Base-by-base conservation (phyloP, 2,113 vertebrate species). In the Calidris pygmaea region DNA sequence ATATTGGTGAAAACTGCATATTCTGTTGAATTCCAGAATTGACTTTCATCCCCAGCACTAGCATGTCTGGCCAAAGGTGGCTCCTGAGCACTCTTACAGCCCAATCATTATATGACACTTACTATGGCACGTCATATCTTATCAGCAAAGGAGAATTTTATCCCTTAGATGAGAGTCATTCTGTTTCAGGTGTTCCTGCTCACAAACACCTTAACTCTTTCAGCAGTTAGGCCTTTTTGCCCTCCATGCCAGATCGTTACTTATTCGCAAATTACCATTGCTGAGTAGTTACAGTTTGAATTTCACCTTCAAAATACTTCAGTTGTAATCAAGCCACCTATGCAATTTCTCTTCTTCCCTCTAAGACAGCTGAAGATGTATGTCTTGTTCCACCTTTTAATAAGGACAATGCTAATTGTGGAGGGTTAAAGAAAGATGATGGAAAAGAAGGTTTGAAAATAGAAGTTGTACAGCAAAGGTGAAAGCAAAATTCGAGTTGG, bases 71-170 rank as follows among this genome's bases (percentile, higher is more conserved):
- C 24, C 67, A 16, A 80, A 65, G 76, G 39, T 30, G 12, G 15
- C 75, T 48, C 34, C n/a, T 29, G 16, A 56, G 50, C 20, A 11
- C 50, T 56, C n/a, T 12, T 24, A 34, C 15, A 11, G 1, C 4
- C 29, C 5, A 1, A 27, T 6, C 2, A 1, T 22, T 50, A 26
- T 13, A 3, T 2, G 0, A 23, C 21, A 32, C 20, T 60, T 62
- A 12, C 26, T 71, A 50, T 1, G 7, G 48, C 14, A 43, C 55
- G 70, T 37, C 58, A 39, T 58, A 56, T 12, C 35, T 43, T 18
- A 43, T 43, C 43, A 58, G 37, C 50, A 58, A 50, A 35, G 43
- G 26, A 65, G 41, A 34, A 7, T 62, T 78, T 85, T 56, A 22
- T 72, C 12, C 11, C 32, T 63, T 63, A 35, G 2, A 21, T 15